Conservation (phyloP, 2,113 vertebrate genomes). For the Callipepla californica region DNA sequence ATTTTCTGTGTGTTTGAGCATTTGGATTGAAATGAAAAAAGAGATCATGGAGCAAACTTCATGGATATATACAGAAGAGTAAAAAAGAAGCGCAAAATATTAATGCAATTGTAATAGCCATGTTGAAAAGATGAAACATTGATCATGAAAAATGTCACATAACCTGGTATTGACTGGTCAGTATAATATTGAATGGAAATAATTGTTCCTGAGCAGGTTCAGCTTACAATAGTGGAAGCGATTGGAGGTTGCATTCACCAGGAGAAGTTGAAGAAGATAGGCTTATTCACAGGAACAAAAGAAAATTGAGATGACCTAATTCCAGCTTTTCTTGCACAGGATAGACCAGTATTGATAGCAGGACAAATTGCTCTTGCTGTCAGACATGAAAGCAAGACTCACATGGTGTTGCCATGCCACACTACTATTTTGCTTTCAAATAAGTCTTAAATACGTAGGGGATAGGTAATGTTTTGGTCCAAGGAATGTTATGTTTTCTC, state of each 20-base stretch:
- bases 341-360: conserved; percentile 71
- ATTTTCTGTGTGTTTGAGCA: background rate
- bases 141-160: conserved; percentile 64
- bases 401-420: background rate
- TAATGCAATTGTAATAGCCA: conserved; percentile 64
- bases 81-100: conserved; percentile 66
- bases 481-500: background rate
- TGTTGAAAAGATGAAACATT: conserved; percentile 69
- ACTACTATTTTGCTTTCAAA: conserved; percentile 9
- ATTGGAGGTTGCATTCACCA: conserved; percentile 47
- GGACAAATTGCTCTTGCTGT: conserved; percentile 70
- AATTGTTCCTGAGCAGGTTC: conserved; percentile 58
- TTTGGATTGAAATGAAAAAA: conserved; percentile 49
- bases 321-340: conserved; percentile 74
- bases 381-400: conserved; percentile 65
- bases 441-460: background rate
- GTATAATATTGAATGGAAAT: conserved; percentile 37
- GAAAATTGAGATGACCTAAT: conserved; percentile 80
- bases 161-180: conserved; percentile 48
- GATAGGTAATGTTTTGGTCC: background rate
- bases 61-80: conserved; percentile 26
- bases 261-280: conserved; percentile 59
- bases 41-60: conserved; percentile 40
- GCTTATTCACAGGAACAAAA: conserved; percentile 72
- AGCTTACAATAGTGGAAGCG: conserved; percentile 32